These are phyloP conservation scores for Hycleus phaleratus DNA, from an alignment of 1,140 invertebrate species.

Conservation along the genomic window DNA sequence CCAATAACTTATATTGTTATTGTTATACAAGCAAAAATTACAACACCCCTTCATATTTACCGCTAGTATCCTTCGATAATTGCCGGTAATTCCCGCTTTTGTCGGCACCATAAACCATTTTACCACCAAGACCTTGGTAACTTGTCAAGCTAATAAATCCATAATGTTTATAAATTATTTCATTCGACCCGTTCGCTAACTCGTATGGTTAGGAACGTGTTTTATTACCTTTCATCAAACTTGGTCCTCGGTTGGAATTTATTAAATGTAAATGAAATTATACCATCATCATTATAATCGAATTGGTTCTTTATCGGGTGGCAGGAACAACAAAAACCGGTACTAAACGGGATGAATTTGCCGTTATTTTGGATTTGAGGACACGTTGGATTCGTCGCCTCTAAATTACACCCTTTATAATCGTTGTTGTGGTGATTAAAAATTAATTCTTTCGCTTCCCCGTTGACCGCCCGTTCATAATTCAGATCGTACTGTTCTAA, in stretches of 20 bases:
- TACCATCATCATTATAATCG: not conserved
- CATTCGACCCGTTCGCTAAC: not conserved
- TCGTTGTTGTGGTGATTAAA: constrained; percentile 40
- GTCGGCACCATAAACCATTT: constrained; percentile 62
- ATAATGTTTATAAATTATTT: constrained; percentile 18
- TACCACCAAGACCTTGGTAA: constrained; percentile 7
- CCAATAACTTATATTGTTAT: no score
- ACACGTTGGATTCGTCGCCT: constrained; percentile 38
- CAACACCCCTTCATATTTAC: constrained; percentile 1
- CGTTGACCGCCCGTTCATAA: constrained; percentile 42
- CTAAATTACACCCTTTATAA: constrained; percentile 40
- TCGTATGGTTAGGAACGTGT: not conserved
- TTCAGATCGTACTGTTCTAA: constrained; percentile 40
- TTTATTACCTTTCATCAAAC: no score
- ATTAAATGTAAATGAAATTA: constrained; percentile 17
- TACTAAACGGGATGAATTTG: constrained; percentile 40
- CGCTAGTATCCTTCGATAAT: constrained; percentile 3
- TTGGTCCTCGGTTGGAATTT: not conserved
- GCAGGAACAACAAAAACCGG: constrained; percentile 47
- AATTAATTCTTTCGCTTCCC: constrained; percentile 41
- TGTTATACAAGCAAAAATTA: no score
- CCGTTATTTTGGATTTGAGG: constrained; percentile 36
- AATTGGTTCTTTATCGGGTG: no score
- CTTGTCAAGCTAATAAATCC: constrained; percentile 3
- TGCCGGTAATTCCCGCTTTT: constrained; percentile 48